These are phyloP conservation scores for Pantherophis vulpinus DNA, from an alignment of 2,797 vertebrate genomes.

Conservation along the genomic window DNA sequence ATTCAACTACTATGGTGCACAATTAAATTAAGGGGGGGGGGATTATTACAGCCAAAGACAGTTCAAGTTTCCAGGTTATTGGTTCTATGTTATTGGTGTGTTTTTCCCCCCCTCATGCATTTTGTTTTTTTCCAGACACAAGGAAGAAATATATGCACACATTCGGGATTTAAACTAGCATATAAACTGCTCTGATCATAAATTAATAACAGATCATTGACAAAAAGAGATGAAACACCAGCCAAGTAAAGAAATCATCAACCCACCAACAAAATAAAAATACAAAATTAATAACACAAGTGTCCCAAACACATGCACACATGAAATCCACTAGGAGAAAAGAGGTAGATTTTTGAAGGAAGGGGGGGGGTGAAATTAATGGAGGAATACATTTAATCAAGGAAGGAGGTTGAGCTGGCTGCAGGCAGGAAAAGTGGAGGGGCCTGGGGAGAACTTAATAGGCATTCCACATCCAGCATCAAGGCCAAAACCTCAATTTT, in stretches of 20 bases:
- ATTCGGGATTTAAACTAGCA: slow-evolving; percentile 1
- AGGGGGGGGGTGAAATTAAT: not conserved
- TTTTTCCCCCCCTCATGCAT: not conserved
- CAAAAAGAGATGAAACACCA: slow-evolving; percentile 8
- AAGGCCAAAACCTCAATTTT: not conserved
- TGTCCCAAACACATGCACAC: not conserved
- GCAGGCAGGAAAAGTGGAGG: not conserved
- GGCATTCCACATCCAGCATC: not conserved
- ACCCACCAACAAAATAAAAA: slow-evolving; percentile 1
- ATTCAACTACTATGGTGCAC: slow-evolving; percentile 31
- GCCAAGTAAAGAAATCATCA: not conserved
- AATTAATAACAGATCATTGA: slow-evolving; percentile 15
- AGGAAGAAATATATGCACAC: slow-evolving; percentile 2
- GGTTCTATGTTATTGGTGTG: not conserved
- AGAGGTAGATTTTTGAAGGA: slow-evolving; percentile 31
- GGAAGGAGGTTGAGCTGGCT: not conserved
- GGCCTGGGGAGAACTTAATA: not conserved
- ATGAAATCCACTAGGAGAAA: not conserved
- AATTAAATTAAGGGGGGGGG: slow-evolving; percentile 24
- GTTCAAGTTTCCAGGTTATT: slow-evolving; percentile 38
- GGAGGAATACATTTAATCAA: not conserved
- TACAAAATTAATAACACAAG: slow-evolving; percentile 7
- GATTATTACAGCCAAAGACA: slow-evolving; percentile 33
- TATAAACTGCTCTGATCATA: slow-evolving; percentile 19
- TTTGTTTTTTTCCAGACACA: not conserved